Percentiles rank a stretch among this genome's conserved stretches.
Conservation (phyloP, 2,797 vertebrate genomes). For the Danio jaintianensis region DNA sequence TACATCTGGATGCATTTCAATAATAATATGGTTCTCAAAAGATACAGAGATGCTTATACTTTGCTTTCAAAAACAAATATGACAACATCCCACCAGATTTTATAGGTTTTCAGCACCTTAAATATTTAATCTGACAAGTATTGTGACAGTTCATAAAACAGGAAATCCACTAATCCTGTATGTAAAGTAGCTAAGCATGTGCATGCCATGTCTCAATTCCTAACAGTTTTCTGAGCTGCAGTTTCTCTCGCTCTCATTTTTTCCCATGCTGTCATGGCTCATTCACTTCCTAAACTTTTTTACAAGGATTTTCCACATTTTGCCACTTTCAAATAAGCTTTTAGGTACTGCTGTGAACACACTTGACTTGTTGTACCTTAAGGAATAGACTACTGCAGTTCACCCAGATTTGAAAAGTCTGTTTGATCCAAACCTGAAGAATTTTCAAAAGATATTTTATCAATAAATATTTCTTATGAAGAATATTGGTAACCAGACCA, state of each 20-base stretch:
- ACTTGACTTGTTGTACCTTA: not conserved
- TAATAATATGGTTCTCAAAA: not conserved
- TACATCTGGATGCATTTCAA: not conserved
- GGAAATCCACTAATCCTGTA: not conserved
- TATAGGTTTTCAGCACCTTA: no score
- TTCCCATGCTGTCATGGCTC: constrained; percentile 30
- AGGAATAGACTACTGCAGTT: no score
- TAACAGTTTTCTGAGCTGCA: not conserved
- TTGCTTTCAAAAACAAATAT: not conserved
- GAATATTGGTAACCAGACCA: no score
- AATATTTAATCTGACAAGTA: not conserved
- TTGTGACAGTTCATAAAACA: not conserved
- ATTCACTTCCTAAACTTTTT: constrained; percentile 21
- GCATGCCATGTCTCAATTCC: not conserved
- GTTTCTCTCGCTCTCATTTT: constrained; percentile 16
- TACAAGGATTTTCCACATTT: constrained; percentile 29
- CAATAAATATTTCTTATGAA: no score
- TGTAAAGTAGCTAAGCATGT: not conserved
- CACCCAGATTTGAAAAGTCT: no score
- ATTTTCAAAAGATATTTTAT: no score
- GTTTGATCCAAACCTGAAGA: no score
- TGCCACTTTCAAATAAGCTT: not conserved
- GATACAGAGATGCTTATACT: not conserved
- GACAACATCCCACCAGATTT: not conserved
- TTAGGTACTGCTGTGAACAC: not conserved